These are phyloP conservation scores for Caenorhabditis auriculariae DNA, from an alignment of 2,888 invertebrate genomes.

Conservation along the genomic window DNA sequence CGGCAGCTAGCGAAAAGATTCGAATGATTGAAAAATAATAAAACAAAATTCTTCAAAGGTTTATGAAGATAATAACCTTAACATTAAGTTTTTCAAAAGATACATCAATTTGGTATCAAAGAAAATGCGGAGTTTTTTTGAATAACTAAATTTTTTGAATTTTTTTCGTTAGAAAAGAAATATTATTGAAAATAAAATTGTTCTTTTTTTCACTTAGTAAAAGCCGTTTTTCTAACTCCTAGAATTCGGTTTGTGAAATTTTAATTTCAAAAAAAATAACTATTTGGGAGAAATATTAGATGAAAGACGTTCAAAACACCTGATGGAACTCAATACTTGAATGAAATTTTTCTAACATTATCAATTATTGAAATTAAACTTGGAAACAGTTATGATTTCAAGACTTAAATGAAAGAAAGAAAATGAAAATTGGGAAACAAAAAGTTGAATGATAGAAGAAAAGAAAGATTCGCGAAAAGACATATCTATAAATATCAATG, in stretches of 20 bases:
- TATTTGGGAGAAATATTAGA: no score
- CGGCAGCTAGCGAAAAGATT: no score
- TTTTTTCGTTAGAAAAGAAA: not conserved
- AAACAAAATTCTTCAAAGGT: not conserved
- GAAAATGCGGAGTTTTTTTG: not conserved
- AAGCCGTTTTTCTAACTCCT: not conserved
- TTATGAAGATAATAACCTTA: not conserved
- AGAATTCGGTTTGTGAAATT: not conserved
- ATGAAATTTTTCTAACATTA: no score
- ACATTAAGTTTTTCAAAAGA: not conserved
- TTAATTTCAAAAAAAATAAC: not conserved
- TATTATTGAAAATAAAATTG: not conserved
- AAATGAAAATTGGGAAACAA: no score
- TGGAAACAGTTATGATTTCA: no score
- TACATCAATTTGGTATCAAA: not conserved
- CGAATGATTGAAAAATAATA: no score
- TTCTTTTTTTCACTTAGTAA: not conserved
- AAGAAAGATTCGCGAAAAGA: no score
- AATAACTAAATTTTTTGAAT: not conserved
- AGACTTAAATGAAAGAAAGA: not conserved
- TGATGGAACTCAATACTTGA: no score
- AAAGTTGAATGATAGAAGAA: no score
- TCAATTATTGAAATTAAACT: no score
- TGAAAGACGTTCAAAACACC: no score
- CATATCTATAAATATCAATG: no score